phyloP scores from a whole-genome alignment of 1,140 invertebrate genomes.

The Forficula auricularia region DNA sequence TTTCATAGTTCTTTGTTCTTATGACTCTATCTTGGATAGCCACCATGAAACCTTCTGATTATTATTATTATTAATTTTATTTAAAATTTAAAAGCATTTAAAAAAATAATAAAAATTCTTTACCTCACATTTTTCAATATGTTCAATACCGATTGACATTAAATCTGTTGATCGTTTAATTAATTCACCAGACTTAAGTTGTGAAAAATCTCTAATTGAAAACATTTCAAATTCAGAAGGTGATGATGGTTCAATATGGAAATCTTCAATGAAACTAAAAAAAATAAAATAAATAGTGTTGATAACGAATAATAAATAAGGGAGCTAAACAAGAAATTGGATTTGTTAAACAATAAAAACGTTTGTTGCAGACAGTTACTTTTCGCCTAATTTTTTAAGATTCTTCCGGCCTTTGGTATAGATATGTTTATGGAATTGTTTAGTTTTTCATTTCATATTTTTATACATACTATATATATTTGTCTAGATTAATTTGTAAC shows the following conservation, averaged over 20 bases:
- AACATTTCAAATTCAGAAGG: conserved; percentile 49
- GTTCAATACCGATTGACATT: conserved; percentile 38
- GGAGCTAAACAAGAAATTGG: not conserved
- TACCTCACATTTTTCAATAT: conserved; percentile 52
- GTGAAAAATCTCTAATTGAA: conserved; percentile 55
- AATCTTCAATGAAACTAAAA: conserved; percentile 35
- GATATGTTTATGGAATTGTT: not conserved
- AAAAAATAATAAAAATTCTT: conserved; percentile 13
- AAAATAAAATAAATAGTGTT: conserved; percentile 2
- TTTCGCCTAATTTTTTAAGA: not conserved
- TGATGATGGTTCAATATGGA: conserved; percentile 37
- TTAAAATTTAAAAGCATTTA: too few relatives aligned
- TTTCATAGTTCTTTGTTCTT: too few relatives aligned
- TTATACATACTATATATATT: too few relatives aligned
- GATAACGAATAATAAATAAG: not conserved
- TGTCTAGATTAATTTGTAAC: too few relatives aligned
- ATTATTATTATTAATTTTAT: too few relatives aligned
- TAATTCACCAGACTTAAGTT: conserved; percentile 44
- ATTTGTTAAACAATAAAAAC: not conserved
- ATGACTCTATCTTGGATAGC: too few relatives aligned
- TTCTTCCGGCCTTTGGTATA: not conserved
- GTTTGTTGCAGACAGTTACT: not conserved
- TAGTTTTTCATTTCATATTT: not conserved
- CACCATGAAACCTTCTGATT: too few relatives aligned
- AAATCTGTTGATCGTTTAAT: conserved; percentile 37